A percentile compares a stretch with the other conserved stretches of the same genome.
These are phyloP conservation scores for Amphimallon solstitiale DNA, from an alignment of 2,888 invertebrate species.

Conservation along the genomic window DNA sequence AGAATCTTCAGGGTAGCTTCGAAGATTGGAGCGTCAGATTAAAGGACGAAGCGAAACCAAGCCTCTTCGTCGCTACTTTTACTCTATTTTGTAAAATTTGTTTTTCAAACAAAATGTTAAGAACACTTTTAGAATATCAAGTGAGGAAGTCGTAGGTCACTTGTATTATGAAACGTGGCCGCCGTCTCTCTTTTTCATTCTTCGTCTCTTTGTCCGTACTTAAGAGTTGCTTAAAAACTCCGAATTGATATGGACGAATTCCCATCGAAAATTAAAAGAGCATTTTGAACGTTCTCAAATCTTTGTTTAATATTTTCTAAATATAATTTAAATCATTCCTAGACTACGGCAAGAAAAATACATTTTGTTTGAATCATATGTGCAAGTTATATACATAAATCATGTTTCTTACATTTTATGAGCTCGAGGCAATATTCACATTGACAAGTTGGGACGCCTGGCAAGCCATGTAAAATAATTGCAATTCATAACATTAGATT, in stretches of 20 bases:
- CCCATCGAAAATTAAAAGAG: slow-evolving; percentile 44
- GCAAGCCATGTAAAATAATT: too few relatives aligned
- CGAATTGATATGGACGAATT: slow-evolving; percentile 56
- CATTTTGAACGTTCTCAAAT: too few relatives aligned
- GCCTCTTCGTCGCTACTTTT: slow-evolving; percentile 49
- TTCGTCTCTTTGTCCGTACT: background rate
- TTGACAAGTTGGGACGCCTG: too few relatives aligned
- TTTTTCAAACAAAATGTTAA: slow-evolving; percentile 60
- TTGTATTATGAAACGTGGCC: slow-evolving; percentile 54
- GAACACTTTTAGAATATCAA: slow-evolving; percentile 59
- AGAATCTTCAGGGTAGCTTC: slow-evolving; percentile 4
- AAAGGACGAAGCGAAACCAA: slow-evolving; percentile 45
- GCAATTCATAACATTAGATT: too few relatives aligned
- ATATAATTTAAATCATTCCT: too few relatives aligned
- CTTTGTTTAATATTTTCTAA: too few relatives aligned
- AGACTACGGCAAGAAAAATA: too few relatives aligned
- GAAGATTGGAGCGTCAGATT: slow-evolving; percentile 23
- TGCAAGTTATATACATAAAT: too few relatives aligned
- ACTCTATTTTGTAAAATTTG: slow-evolving; percentile 61
- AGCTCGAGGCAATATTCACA: too few relatives aligned
- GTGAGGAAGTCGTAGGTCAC: slow-evolving; percentile 57
- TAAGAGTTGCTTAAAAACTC: too few relatives aligned
- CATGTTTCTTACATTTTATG: too few relatives aligned
- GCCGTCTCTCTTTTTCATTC: background rate
- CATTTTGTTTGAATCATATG: too few relatives aligned